These are phyloP conservation scores for Ptychodera flava DNA, from an alignment of 35 echinoderm and acorn worm genomes.

Conservation along the genomic window DNA sequence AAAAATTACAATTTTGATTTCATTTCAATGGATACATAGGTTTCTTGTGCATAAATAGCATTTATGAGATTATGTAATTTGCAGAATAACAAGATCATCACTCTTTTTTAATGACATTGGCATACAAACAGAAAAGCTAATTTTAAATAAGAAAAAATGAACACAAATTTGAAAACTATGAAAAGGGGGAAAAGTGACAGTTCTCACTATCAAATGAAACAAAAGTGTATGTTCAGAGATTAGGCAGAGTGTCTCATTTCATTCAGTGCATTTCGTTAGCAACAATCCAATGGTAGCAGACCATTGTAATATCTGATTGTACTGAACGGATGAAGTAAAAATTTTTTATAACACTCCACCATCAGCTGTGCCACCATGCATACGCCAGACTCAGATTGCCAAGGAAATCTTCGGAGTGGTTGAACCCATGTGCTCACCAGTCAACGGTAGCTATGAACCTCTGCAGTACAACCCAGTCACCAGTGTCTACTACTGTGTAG, in stretches of 20 bases:
- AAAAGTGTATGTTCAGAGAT: too few relatives aligned
- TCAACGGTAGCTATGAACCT: not conserved
- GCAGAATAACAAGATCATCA: too few relatives aligned
- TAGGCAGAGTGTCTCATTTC: not conserved
- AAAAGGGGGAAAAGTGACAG: too few relatives aligned
- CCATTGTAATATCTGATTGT: slow-evolving; percentile 1
- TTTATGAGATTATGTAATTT: too few relatives aligned
- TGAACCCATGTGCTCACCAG: not conserved
- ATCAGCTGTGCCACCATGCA: not conserved
- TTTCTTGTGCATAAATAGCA: too few relatives aligned
- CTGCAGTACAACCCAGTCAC: slow-evolving; percentile 5
- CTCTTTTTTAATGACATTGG: too few relatives aligned
- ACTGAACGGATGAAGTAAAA: not conserved
- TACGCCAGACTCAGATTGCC: not conserved
- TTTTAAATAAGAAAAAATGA: too few relatives aligned
- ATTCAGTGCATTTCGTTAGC: not conserved
- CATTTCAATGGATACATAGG: too few relatives aligned
- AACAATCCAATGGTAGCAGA: not conserved
- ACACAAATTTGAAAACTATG: too few relatives aligned
- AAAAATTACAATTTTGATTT: too few relatives aligned
- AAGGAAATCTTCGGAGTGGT: not conserved
- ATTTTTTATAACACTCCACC: not conserved
- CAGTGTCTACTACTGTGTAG: slow-evolving; percentile 3
- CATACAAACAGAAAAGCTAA: too few relatives aligned
- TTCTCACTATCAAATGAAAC: too few relatives aligned